Conservation (phyloP, 2,113 vertebrate genomes). For the Echinops telfairi region DNA sequence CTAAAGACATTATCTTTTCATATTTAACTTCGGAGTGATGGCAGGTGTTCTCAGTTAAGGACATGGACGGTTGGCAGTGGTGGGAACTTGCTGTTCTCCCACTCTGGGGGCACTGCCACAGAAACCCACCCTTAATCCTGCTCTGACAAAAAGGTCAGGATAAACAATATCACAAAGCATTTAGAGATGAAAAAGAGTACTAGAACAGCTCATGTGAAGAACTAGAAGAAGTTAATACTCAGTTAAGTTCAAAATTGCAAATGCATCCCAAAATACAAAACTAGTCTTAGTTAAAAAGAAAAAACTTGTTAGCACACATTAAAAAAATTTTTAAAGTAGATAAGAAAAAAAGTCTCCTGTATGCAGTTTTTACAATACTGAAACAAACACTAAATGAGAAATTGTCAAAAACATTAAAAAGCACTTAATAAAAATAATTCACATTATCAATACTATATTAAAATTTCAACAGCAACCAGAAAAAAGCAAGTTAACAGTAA, state of each 20-base stretch:
- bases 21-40: background rate
- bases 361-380: too few relatives aligned
- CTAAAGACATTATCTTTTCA: conserved; percentile 37
- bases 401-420: too few relatives aligned
- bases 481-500: too few relatives aligned
- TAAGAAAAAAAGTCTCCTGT: background rate
- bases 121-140: background rate
- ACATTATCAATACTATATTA: too few relatives aligned
- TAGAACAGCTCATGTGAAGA: background rate
- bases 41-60: background rate
- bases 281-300: conserved; percentile 10
- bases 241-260: too few relatives aligned
- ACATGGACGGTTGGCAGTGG: background rate
- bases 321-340: conserved; percentile 32
- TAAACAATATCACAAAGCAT: conserved; percentile 6
- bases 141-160: background rate
- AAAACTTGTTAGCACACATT: background rate
- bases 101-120: background rate
- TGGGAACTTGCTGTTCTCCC: background rate
- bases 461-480: too few relatives aligned
- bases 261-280: background rate
- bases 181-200: background rate
- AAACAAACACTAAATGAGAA: too few relatives aligned
- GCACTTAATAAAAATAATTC: too few relatives aligned
- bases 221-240: conserved; percentile 12